Evolutionary conservation across 2,113 vertebrate genomes (phyloP), one percentile per base, ranked within the genome.

Genomic region (Bos indicus): DNA sequence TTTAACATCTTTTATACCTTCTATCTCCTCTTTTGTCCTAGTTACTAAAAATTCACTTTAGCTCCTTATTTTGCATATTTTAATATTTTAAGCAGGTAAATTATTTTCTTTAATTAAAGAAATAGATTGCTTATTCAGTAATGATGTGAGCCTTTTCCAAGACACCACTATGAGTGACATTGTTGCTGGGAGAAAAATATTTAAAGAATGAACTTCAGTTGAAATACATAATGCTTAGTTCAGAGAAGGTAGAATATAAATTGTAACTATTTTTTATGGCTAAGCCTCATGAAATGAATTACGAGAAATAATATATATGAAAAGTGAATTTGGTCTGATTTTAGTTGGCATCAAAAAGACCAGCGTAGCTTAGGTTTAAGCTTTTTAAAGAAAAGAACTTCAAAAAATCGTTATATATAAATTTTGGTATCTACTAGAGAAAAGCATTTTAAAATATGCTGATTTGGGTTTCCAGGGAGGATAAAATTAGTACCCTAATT

Each of bases 281-380:
- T 93, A 95, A 95, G 56, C 26, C 46, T 95, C 56, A 86, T 96
- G 82, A 97, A 94, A 82, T 97, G 92, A 97, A 96, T 93, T 96
- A 95, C 83, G 43, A 95, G 40, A 77, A 88, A 33, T 88, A 92
- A 71, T 60, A 82, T 88, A 48, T 94, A 86, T 96, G 77, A 94
- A 86, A 96, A 97, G 92, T 96, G 87, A 95, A 91, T 97, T 97
- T 96, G 78, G 40, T 93, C 87, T 97, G 82, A 91, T 97, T 95
- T 93, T 96, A 95, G 43, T 95, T 97, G 96, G 90, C 87, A 86
- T 96, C 87, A 95, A 87, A 96, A 51, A 77, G 51, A 91, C 60
- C 28, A 51, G 28, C 7, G 52, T 96, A 96, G 40, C 23, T 96
- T 97, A 95, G 30, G 43, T 83, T 56, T 82, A 95, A 96, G 62